Base-by-base conservation (phyloP, 35 echinoderm and acorn worm species). In the Chiridota heheva region DNA sequence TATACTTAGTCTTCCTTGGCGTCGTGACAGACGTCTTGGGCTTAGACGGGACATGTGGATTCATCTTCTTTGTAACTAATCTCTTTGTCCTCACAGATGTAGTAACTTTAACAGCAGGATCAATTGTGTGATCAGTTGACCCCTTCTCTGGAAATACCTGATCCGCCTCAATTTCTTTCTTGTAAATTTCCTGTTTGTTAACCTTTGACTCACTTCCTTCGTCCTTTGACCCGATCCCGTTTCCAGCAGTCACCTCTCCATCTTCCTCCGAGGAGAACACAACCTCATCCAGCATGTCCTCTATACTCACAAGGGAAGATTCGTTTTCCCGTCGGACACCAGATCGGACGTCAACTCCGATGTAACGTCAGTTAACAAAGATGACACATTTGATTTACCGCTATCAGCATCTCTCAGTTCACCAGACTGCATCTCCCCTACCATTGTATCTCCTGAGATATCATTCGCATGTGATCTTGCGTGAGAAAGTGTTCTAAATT, bases 221-320 rank as follows among this genome's bases (percentile, higher is more conserved):
- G n/a, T n/a, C n/a, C n/a, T n/a, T n/a, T n/a, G n/a, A n/a, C 10
- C 48, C 48, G 22, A 13, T 22, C 10, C 48, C 48, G 22, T 13
- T 53, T 13, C 48, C 48, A 53, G 10, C 48, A 10, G 48, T 53
- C n/a, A 40, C 38, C 15, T 45, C 58, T 49, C 51, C 42, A 49
- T 70, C 80, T n/a, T 83, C 80, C 13, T 67, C 77, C 1, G 86
- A 82, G 15, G 55, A 58, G 44, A 89, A 89, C 0, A 48, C 31
- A 38, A 89, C 86, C 48, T 49, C 51, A 15, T 89, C 86, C 32
- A 82, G 60, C 40, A 82, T 58, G 13, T 82, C 86, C 35, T 89
- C 86, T 3, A 89, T 71, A 12, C 76, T 81, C 41, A 72, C 86
- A 10, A 81, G 45, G n/a, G n/a, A n/a, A 5, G 67, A 89, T 37